Evolutionary conservation across 2,797 vertebrate genomes (phyloP).

Genomic region (Acanthiza pusilla): DNA sequence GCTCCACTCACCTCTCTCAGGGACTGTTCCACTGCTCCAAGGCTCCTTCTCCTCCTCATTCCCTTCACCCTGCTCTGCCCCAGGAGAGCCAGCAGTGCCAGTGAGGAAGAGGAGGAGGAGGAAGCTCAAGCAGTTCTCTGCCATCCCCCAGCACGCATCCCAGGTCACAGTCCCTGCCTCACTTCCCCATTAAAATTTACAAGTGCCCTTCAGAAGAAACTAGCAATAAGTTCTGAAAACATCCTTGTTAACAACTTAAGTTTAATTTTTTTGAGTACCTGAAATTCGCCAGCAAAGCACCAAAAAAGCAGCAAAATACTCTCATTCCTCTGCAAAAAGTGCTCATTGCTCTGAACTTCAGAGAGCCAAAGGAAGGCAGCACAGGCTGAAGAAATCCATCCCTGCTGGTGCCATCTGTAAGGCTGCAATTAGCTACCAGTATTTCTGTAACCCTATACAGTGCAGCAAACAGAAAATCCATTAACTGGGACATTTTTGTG

Average conservation of each 20-base stretch:
- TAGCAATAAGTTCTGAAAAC: not conserved
- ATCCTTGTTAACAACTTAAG: not conserved
- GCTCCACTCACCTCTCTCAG: fast-evolving
- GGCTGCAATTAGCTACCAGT: not conserved
- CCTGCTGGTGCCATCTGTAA: not conserved
- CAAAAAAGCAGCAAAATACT: not conserved
- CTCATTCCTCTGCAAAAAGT: not conserved
- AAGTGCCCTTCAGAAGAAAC: not conserved
- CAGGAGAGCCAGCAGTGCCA: not conserved
- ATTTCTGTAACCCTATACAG: not conserved
- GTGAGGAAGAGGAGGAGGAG: not conserved
- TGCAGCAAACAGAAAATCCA: not conserved
- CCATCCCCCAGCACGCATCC: not conserved
- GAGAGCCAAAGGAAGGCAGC: not conserved
- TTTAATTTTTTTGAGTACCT: not conserved
- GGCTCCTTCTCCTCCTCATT: not conserved
- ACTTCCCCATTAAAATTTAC: not conserved
- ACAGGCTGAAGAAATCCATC: not conserved
- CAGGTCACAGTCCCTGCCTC: not conserved
- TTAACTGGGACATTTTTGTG: not conserved
- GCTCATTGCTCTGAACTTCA: not conserved
- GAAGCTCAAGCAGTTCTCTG: not conserved
- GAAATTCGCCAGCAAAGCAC: not conserved
- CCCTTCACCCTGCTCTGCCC: not conserved
- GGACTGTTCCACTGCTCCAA: not conserved